Percentiles rank a stretch among this genome's conserved stretches.
phyloP scores from a whole-genome alignment of 2,797 vertebrate genomes.

The Pachyuromys duprasi region DNA sequence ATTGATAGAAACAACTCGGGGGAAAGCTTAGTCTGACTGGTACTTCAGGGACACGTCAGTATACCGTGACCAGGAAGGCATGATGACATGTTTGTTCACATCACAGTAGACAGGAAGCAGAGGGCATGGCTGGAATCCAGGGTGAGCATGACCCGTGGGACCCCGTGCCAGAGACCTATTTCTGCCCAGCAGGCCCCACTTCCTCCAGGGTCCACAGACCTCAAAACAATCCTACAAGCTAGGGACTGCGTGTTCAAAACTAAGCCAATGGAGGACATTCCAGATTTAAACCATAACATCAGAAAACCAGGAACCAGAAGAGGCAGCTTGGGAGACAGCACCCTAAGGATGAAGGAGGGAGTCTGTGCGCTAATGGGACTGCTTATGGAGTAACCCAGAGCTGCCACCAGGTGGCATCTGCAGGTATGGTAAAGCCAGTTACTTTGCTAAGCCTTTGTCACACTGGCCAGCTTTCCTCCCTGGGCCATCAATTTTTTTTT shows the following conservation, averaged over 20 bases:
- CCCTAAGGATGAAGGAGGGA: neutral
- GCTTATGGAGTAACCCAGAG: neutral
- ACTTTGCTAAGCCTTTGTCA: neutral
- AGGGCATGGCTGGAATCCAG: neutral
- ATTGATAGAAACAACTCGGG: neutral
- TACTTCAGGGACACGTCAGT: neutral
- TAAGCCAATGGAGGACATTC: neutral
- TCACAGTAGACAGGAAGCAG: neutral
- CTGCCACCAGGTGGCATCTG: neutral
- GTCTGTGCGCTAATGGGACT: accelerated
- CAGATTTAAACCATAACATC: neutral
- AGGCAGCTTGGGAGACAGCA: neutral
- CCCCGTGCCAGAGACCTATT: neutral
- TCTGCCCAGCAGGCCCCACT: neutral
- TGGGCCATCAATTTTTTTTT: neutral
- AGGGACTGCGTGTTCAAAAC: neutral
- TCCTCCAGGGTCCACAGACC: neutral
- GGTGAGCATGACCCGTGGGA: neutral
- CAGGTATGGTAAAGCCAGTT: neutral
- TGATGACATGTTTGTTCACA: neutral
- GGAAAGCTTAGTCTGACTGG: too few relatives aligned
- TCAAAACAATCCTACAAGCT: neutral
- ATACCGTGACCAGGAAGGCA: too few relatives aligned
- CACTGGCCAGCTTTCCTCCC: neutral
- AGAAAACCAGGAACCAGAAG: neutral